Conservation (phyloP, 2,797 vertebrate genomes). For the Xiphorhynchus erythropygius region DNA sequence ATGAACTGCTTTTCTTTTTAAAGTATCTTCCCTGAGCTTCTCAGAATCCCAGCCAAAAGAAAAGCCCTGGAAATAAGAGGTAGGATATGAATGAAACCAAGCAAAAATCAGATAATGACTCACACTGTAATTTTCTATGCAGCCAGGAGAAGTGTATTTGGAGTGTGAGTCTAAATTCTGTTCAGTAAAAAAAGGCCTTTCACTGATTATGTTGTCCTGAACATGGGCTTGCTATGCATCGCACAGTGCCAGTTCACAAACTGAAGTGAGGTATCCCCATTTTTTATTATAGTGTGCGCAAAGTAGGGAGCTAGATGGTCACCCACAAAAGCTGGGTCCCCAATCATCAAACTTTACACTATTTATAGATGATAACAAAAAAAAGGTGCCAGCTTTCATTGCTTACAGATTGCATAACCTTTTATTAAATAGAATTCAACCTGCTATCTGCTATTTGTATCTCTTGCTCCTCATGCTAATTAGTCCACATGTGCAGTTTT, state of each 20-base stretch:
- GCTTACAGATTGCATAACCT: background rate
- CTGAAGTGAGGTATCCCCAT: accelerated
- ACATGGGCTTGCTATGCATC: background rate
- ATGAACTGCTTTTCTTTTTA: background rate
- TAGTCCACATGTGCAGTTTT: background rate
- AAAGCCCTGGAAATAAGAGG: background rate
- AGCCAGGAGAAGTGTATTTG: background rate
- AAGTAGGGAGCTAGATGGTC: background rate
- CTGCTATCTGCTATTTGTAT: background rate
- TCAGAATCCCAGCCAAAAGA: background rate
- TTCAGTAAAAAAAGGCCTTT: background rate
- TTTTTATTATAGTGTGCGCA: accelerated
- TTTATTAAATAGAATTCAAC: background rate
- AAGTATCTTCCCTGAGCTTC: background rate
- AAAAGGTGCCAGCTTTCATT: background rate
- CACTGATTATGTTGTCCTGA: background rate
- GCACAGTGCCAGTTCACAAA: background rate
- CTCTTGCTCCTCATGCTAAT: background rate
- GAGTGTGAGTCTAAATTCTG: background rate
- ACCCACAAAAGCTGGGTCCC: background rate
- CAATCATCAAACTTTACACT: too few species aligned
- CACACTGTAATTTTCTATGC: background rate
- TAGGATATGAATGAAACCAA: background rate
- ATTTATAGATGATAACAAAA: background rate
- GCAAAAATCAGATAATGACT: background rate